Evolutionary conservation across 2,888 invertebrate species (phyloP).

Genomic region (Hirtodrosophila trivittata): DNA sequence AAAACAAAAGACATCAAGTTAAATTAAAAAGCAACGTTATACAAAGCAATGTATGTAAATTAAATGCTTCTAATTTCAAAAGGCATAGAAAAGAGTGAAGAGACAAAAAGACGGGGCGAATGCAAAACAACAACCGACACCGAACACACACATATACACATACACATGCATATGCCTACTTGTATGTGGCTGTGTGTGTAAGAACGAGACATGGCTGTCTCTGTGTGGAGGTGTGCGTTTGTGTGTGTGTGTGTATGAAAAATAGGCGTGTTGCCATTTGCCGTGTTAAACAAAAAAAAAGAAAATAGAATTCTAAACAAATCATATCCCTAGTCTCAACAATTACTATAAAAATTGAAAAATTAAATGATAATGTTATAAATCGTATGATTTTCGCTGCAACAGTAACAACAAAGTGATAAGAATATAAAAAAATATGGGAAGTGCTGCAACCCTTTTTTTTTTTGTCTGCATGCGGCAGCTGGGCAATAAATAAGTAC

Average conservation of each 20-base stretch:
- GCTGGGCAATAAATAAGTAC: conserved; percentile 47
- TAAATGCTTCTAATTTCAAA: conserved; percentile 35
- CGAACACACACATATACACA: conserved; percentile 24
- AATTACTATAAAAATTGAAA: conserved; percentile 44
- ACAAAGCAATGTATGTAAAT: conserved; percentile 29
- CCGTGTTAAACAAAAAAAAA: conserved; percentile 39
- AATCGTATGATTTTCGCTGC: conserved; percentile 27
- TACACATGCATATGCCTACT: conserved; percentile 33
- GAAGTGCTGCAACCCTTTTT: conserved; percentile 53
- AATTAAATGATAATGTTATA: conserved; percentile 22
- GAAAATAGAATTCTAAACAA: conserved; percentile 36
- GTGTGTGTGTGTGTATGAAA: conserved; percentile 55
- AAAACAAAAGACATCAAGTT: conserved; percentile 34
- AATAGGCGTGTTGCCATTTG: conserved; percentile 71
- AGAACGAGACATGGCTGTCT: conserved; percentile 69
- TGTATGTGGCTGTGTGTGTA: conserved; percentile 39
- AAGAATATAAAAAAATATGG: conserved; percentile 13
- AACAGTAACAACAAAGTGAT: conserved; percentile 14
- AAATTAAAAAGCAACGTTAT: conserved; percentile 46
- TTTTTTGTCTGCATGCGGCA: conserved; percentile 44
- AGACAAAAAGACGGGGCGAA: conserved; percentile 58
- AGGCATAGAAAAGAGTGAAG: conserved; percentile 37
- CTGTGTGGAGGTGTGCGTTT: conserved; percentile 19
- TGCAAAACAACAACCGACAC: conserved; percentile 68
- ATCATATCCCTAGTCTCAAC: conserved; percentile 51